These are phyloP conservation scores for Catocala fraxini DNA, from an alignment of 2,888 invertebrate species.

Conservation along the genomic window DNA sequence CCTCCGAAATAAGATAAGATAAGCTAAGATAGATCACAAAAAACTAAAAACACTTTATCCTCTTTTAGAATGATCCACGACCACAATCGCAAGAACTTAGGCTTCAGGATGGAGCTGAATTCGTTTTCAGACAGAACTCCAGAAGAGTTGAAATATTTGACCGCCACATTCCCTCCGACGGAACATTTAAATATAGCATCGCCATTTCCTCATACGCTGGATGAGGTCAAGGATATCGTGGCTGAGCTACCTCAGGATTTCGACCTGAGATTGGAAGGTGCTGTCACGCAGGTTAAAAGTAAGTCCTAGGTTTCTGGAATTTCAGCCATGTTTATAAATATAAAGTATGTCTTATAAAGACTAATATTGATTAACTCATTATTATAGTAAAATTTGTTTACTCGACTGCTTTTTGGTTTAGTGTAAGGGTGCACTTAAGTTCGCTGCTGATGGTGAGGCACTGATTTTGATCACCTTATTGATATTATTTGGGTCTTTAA, in stretches of 20 bases:
- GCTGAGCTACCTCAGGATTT: constrained; percentile 54
- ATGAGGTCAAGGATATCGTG: constrained; percentile 43
- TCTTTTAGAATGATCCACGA: constrained; percentile 49
- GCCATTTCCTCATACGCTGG: constrained; percentile 50
- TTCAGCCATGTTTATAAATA: not conserved
- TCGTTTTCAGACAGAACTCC: constrained; percentile 59
- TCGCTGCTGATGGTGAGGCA: no score
- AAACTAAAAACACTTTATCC: constrained; percentile 14
- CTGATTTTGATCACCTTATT: no score
- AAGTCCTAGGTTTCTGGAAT: constrained; percentile 18
- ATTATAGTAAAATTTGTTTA: no score
- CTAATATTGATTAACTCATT: no score
- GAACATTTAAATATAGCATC: constrained; percentile 20
- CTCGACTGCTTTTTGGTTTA: no score
- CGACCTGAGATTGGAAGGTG: constrained; percentile 60
- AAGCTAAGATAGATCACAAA: no score
- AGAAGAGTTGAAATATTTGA: constrained; percentile 51
- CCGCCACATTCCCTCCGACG: constrained; percentile 40
- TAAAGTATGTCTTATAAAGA: no score
- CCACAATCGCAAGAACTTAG: constrained; percentile 58
- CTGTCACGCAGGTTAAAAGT: constrained; percentile 59
- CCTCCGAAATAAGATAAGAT: no score
- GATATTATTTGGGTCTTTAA: no score
- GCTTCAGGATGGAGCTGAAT: constrained; percentile 61
- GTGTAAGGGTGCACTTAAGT: no score